A percentile compares a stretch with the other conserved stretches of the same genome.
These are phyloP conservation scores for Diaprepes abbreviatus DNA, from an alignment of 2,888 invertebrate species.

Conservation along the genomic window DNA sequence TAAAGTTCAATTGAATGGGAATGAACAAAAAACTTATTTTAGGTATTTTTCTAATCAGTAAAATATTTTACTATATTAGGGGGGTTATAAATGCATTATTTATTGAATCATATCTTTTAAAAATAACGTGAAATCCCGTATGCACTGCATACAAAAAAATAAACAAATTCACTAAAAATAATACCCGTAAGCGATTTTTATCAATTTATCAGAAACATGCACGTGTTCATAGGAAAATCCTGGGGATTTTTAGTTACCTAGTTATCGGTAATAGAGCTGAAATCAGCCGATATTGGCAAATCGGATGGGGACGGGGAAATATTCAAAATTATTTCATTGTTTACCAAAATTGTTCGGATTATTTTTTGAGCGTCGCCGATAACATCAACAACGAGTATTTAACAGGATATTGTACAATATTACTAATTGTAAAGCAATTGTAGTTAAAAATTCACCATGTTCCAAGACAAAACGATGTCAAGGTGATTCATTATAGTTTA, in stretches of 20 bases:
- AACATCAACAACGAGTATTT: slow-evolving; percentile 7
- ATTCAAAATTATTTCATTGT: not conserved
- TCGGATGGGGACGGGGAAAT: not conserved
- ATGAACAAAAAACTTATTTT: too few species aligned
- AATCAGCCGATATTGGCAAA: not conserved
- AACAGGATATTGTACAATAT: slow-evolving; percentile 10
- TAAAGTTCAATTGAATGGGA: too few species aligned
- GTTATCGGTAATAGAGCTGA: not conserved
- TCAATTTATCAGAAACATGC: too few species aligned
- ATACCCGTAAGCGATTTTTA: too few species aligned
- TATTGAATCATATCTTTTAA: not conserved
- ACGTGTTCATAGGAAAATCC: not conserved
- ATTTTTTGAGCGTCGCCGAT: not conserved
- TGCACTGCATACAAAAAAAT: too few species aligned
- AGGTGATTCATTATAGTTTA: slow-evolving; percentile 22
- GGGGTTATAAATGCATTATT: too few species aligned
- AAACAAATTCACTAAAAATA: too few species aligned
- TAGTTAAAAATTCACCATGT: slow-evolving; percentile 12
- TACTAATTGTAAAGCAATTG: not conserved
- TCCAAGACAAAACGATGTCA: slow-evolving; percentile 5
- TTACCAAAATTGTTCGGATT: not conserved
- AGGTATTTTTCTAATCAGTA: too few species aligned
- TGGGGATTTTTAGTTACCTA: not conserved
- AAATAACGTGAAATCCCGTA: too few species aligned
- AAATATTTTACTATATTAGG: too few species aligned